Conservation (phyloP, 2,888 invertebrate genomes). For the Periphyllus acericola region DNA sequence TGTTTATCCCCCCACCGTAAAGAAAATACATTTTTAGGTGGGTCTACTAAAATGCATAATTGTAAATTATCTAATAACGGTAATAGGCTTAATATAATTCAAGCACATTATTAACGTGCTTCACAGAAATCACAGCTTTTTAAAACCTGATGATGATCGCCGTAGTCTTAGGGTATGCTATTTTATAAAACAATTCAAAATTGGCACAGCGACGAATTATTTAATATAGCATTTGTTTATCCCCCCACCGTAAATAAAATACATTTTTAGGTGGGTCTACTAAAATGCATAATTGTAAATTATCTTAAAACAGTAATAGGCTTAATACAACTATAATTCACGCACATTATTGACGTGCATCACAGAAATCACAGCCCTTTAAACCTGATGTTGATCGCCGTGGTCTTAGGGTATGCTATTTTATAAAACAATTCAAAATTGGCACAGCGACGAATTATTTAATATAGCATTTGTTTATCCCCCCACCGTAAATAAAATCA, state of each 20-base stretch:
- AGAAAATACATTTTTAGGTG: constrained; percentile 29
- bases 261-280: constrained; percentile 50
- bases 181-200: neutral
- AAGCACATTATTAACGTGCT: neutral
- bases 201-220: neutral
- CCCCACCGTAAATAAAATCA: constrained; percentile 37
- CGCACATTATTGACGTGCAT: neutral
- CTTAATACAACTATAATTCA: neutral
- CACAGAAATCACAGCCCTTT: neutral
- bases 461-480: constrained; percentile 38
- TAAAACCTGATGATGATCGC: neutral
- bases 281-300: constrained; percentile 18
- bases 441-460: neutral
- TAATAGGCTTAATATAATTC: neutral
- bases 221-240: constrained; percentile 38
- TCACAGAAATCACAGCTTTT: neutral
- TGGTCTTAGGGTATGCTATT: neutral
- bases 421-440: neutral
- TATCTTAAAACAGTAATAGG: neutral
- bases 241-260: constrained; percentile 44
- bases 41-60: constrained; percentile 52
- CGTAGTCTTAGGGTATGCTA: neutral
- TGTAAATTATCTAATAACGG: neutral
- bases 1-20: constrained; percentile 41
- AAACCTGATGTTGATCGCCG: neutral